Conservation (phyloP, 1,140 invertebrate genomes). For the Phenacoccus solenopsis region DNA sequence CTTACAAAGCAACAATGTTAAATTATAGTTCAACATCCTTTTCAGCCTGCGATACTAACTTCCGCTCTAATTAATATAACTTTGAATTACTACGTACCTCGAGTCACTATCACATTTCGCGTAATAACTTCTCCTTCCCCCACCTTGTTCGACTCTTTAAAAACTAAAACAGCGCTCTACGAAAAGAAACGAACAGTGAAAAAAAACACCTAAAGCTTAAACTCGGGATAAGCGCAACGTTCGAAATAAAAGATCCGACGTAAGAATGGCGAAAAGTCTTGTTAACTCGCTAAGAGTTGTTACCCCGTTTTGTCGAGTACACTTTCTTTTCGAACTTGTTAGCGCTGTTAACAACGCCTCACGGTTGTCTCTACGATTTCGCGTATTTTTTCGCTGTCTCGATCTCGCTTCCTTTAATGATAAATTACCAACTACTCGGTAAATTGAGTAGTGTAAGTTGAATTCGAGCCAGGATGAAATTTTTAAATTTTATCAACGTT, state of each 20-base stretch:
- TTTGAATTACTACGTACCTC: background rate
- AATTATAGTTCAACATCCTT: background rate
- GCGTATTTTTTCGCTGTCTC: background rate
- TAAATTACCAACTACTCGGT: too few species aligned
- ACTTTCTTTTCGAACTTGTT: background rate
- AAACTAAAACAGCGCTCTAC: background rate
- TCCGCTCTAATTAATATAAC: background rate
- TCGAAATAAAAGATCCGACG: background rate
- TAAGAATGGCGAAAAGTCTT: background rate
- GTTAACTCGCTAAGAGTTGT: background rate
- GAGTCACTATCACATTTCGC: background rate
- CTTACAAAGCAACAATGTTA: background rate
- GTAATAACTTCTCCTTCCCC: background rate
- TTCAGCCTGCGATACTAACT: background rate
- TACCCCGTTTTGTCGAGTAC: background rate
- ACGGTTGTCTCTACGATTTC: background rate
- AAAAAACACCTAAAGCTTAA: background rate
- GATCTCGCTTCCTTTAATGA: too few species aligned
- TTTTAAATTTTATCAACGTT: too few species aligned
- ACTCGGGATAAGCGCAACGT: background rate
- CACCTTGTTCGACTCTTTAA: background rate
- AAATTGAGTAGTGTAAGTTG: too few species aligned
- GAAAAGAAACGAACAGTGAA: background rate
- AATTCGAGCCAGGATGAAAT: too few species aligned
- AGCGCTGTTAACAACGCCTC: background rate